These are phyloP conservation scores for Rhabdornis inornatus DNA, from an alignment of 2,113 vertebrate genomes.

Conservation along the genomic window DNA sequence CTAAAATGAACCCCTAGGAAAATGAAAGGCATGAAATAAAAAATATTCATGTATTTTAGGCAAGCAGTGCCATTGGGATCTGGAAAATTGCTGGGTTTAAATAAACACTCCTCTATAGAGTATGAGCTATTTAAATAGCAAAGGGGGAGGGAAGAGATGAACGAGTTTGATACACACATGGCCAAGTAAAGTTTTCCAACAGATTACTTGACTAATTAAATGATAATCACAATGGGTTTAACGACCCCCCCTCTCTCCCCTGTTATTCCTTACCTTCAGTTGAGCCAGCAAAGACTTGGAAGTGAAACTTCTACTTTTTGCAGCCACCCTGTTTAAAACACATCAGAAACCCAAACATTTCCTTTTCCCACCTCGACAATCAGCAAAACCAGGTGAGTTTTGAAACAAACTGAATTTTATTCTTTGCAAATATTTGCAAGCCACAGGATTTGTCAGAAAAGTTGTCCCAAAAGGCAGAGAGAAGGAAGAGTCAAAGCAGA, in stretches of 20 bases:
- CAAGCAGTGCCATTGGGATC: background rate
- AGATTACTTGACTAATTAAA: background rate
- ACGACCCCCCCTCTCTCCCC: background rate
- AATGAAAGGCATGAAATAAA: background rate
- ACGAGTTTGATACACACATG: too few species aligned
- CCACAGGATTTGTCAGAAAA: conserved; percentile 8
- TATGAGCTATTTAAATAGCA: background rate
- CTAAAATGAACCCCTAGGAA: background rate
- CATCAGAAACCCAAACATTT: rapidly evolving
- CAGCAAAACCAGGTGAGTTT: background rate
- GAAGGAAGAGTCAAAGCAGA: background rate
- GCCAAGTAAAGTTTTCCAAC: background rate
- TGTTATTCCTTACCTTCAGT: background rate
- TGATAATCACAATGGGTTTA: rapidly evolving
- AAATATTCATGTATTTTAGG: background rate
- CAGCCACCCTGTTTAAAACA: background rate
- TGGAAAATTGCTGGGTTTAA: background rate
- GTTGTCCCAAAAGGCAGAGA: conserved; percentile 4
- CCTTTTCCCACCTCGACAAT: background rate
- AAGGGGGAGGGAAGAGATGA: background rate
- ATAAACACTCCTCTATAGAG: background rate
- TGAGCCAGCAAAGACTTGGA: rapidly evolving
- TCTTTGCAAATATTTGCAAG: conserved; percentile 47
- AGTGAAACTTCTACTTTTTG: background rate
- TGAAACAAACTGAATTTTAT: conserved; percentile 33